Evolutionary conservation across 2,797 vertebrate genomes (phyloP).

Genomic region (Apogon talboti): DNA sequence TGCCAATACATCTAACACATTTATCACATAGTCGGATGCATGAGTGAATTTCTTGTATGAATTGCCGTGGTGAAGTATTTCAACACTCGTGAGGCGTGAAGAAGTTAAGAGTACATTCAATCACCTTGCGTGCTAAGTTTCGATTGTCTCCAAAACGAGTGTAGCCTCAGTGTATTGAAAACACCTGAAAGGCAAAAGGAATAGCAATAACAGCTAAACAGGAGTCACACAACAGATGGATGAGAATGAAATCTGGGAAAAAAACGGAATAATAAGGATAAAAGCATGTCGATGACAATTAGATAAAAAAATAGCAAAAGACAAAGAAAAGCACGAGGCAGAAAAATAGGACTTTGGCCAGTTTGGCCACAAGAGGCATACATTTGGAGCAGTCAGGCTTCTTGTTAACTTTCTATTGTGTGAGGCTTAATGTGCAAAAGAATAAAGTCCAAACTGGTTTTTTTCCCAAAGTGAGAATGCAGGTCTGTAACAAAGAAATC

Average conservation of each 20-base stretch:
- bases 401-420: constrained; percentile 58
- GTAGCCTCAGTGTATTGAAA: background rate
- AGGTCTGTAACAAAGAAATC: constrained; percentile 42
- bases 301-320: constrained; percentile 48
- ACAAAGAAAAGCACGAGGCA: constrained; percentile 42
- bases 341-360: constrained; percentile 44
- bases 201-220: constrained; percentile 16
- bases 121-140: too few species aligned
- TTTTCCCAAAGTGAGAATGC: constrained; percentile 58
- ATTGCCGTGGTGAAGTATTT: too few species aligned
- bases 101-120: background rate
- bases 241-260: constrained; percentile 29
- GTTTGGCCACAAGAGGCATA: constrained; percentile 40
- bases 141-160: too few species aligned
- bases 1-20: constrained; percentile 43
- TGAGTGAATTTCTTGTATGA: constrained; percentile 19
- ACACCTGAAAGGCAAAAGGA: constrained; percentile 22
- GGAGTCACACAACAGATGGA: constrained; percentile 14
- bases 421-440: constrained; percentile 33
- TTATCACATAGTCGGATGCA: constrained; percentile 40
- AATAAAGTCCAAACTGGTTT: constrained; percentile 55
- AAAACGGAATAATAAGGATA: constrained; percentile 37
- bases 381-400: constrained; percentile 32
- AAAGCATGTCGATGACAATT: constrained; percentile 37
- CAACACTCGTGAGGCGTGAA: too few species aligned